Base-by-base conservation (phyloP, 1,140 invertebrate genomes). In the Drosophila truncata region DNA sequence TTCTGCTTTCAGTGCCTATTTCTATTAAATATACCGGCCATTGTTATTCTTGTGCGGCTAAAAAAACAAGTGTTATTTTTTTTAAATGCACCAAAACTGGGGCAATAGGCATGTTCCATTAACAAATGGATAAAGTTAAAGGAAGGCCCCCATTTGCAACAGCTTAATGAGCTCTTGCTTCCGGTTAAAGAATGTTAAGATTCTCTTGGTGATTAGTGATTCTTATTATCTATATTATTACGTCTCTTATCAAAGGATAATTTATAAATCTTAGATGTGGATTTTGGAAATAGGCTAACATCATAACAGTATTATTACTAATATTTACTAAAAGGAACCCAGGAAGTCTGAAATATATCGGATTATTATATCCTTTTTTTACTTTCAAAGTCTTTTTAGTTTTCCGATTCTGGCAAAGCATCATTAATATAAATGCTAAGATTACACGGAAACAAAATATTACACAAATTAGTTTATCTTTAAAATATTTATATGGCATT, bases 51-150 rank as follows among this genome's bases (percentile, higher is more conserved):
- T 52, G 25, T 50, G 41, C 13, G 61, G 69, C 42, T 80, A 55
- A 70, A 69, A 75, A 80, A 80, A 75, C 62, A 80, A 39, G 33
- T 14, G 31, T 10, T 37, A 33, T 31, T 31, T 29, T 57, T 78
- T 78, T 47, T 65, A 78, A 72, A 78, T 39, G 65, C 25, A 27
- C 1, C 35, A n/a, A 20, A 57, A 70, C 52, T 33, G 41, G 55
- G 50, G 27, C 70, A 75, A 20, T 7, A n/a, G 1, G 42, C n/a
- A 31, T 20, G 39, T 59, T 62, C 9, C 3, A 65, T 35, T 58
- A 59, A 35, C 20, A 31, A 41, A 35, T 29, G 61, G 27, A 9
- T 10, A 14, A 18, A 23, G 3, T 3, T 13, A 39, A 31, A 14
- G 33, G 20, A 0, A 23, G 4, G 10, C 2, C 10, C 2, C 9